A percentile compares a stretch with the other conserved stretches of the same genome.
Conservation (phyloP, 2,888 invertebrate species). For the Aspidiotus rigidus region DNA sequence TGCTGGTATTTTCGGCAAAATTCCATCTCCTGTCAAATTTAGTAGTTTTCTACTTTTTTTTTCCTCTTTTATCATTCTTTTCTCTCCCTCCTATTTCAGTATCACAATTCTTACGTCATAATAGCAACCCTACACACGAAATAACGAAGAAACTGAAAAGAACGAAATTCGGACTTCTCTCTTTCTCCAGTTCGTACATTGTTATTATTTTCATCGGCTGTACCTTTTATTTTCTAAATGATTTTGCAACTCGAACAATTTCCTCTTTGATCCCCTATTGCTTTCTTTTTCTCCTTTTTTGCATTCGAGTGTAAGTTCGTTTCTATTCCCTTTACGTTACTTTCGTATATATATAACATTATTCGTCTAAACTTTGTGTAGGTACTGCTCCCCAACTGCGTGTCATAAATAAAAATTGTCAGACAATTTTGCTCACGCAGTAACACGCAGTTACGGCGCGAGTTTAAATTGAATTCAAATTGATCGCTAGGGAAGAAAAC, state of each 20-base stretch:
- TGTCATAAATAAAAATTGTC: too few relatives aligned
- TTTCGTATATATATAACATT: too few relatives aligned
- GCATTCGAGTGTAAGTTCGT: neutral
- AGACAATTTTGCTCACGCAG: too few relatives aligned
- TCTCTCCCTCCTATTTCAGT: slow-evolving; percentile 10
- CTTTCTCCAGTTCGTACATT: slow-evolving; percentile 19
- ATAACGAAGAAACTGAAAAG: slow-evolving; percentile 5
- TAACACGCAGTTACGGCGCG: too few relatives aligned
- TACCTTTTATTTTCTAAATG: slow-evolving; percentile 33
- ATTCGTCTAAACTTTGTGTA: too few relatives aligned
- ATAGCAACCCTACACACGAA: slow-evolving; percentile 5
- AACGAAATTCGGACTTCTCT: slow-evolving; percentile 20
- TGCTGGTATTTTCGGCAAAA: slow-evolving; percentile 26
- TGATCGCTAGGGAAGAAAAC: too few relatives aligned
- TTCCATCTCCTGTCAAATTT: slow-evolving; percentile 33
- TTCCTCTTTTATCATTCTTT: neutral
- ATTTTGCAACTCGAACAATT: slow-evolving; percentile 18
- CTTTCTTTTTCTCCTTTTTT: neutral
- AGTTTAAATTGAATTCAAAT: too few relatives aligned
- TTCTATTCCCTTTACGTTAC: neutral
- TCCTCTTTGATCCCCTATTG: neutral
- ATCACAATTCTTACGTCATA: slow-evolving; percentile 16
- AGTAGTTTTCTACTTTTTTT: slow-evolving; percentile 9
- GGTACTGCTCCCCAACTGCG: too few relatives aligned
- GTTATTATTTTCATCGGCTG: slow-evolving; percentile 30